phyloP scores from a whole-genome alignment of 2,888 invertebrate species.

The Mycalesis mineus region DNA sequence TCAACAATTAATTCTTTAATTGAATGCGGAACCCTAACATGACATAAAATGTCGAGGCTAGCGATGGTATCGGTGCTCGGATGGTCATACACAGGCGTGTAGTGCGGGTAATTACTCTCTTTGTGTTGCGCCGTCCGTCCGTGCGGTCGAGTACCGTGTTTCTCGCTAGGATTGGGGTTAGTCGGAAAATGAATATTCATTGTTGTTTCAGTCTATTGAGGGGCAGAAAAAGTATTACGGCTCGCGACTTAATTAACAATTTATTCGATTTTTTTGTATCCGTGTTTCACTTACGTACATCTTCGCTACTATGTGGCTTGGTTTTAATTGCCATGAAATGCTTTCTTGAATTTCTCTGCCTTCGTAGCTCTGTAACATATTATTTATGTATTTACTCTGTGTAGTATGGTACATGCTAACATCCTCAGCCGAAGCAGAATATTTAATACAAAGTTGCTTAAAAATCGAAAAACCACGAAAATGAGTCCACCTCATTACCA shows the following conservation, averaged over 20 bases:
- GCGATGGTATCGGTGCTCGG: conserved; percentile 30
- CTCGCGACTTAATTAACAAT: not conserved
- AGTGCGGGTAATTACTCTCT: conserved; percentile 15
- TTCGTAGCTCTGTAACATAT: no score
- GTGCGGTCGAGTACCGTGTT: conserved; percentile 16
- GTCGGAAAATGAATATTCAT: conserved; percentile 23
- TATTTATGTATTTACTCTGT: no score
- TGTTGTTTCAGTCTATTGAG: conserved; percentile 8
- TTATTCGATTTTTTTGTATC: conserved; percentile 1
- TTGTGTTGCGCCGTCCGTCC: conserved; percentile 13
- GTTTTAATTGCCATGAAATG: not conserved
- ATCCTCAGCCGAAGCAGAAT: no score
- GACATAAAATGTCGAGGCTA: conserved; percentile 25
- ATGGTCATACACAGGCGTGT: conserved; percentile 17
- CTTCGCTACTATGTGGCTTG: not conserved
- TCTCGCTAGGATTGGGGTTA: conserved; percentile 19
- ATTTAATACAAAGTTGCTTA: no score
- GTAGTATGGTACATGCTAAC: no score
- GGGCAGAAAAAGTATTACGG: conserved; percentile 7
- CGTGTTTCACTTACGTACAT: not conserved
- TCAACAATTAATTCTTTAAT: no score
- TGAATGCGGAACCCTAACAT: conserved; percentile 5
- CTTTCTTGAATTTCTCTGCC: not conserved
- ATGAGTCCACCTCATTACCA: no score
- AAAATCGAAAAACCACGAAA: no score